Percentiles rank a stretch among this genome's conserved stretches.
Evolutionary conservation across 1,140 invertebrate genomes (phyloP).

Genomic region (Euglossa dilemma): DNA sequence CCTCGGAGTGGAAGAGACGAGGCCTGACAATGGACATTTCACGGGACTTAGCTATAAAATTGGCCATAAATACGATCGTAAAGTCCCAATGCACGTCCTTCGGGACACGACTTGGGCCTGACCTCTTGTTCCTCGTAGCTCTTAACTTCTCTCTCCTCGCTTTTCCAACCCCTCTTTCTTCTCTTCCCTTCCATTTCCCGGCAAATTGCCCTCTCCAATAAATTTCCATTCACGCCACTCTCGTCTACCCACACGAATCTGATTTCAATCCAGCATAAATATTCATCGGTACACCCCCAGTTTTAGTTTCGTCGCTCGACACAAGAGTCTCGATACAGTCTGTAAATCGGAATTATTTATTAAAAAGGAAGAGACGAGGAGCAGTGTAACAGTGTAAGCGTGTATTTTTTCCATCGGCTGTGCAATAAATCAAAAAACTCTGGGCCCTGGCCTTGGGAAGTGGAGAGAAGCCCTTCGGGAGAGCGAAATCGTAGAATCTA

Average conservation of each 20-base stretch:
- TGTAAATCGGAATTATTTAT: background rate
- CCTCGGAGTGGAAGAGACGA: constrained; percentile 37
- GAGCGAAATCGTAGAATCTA: constrained; percentile 47
- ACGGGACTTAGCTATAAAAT: constrained; percentile 72
- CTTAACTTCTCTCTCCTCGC: background rate
- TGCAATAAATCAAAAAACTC: constrained; percentile 28
- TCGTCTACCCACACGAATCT: background rate
- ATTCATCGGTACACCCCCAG: no score
- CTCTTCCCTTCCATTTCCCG: background rate
- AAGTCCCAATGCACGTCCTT: constrained; percentile 56
- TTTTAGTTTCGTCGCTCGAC: background rate
- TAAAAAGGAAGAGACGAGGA: background rate
- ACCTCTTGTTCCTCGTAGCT: constrained; percentile 9
- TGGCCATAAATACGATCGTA: constrained; percentile 68
- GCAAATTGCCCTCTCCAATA: background rate
- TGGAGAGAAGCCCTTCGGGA: background rate
- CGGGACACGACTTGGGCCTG: background rate
- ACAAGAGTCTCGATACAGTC: background rate
- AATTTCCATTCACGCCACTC: background rate
- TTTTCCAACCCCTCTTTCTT: background rate
- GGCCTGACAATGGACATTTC: constrained; percentile 66
- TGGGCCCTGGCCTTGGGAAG: constrained; percentile 8
- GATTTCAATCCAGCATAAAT: background rate
- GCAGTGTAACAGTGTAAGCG: background rate
- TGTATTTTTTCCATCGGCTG: background rate